phyloP scores from a whole-genome alignment of 1,140 invertebrate genomes.

The Gonioctena quinquepunctata region DNA sequence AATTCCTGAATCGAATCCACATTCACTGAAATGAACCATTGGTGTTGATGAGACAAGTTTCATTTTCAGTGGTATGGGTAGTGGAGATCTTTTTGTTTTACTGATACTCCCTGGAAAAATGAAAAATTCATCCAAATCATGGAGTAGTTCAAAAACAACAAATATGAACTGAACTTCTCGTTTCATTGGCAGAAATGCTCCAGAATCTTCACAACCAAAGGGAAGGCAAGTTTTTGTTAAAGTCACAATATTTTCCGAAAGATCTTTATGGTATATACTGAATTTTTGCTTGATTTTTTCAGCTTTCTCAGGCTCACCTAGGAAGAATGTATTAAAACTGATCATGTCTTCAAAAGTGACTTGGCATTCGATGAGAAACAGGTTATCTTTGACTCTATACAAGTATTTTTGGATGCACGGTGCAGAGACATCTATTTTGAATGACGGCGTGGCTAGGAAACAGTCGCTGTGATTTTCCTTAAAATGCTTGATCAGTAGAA shows the following conservation, averaged over 20 bases:
- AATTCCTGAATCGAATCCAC: no score
- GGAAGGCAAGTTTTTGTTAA: background rate
- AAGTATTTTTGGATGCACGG: background rate
- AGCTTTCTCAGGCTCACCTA: background rate
- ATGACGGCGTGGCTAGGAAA: background rate
- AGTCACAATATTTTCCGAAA: background rate
- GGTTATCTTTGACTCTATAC: background rate
- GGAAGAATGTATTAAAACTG: background rate
- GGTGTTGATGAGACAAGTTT: no score
- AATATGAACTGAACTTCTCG: background rate
- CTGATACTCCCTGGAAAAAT: background rate
- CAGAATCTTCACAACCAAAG: background rate
- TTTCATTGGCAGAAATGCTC: no score
- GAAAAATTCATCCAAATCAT: background rate
- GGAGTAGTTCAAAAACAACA: background rate
- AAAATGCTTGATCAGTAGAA: background rate
- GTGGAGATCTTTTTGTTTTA: background rate
- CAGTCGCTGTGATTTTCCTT: background rate
- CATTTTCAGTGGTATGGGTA: no score
- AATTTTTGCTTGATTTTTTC: background rate
- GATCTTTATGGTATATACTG: background rate
- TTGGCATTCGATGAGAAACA: background rate
- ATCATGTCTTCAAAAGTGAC: background rate
- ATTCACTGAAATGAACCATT: no score
- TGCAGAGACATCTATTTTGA: background rate